A percentile compares a stretch with the other conserved stretches of the same genome.
Evolutionary conservation across 2,888 invertebrate species (phyloP).

Genomic region (Acronicta psi): DNA sequence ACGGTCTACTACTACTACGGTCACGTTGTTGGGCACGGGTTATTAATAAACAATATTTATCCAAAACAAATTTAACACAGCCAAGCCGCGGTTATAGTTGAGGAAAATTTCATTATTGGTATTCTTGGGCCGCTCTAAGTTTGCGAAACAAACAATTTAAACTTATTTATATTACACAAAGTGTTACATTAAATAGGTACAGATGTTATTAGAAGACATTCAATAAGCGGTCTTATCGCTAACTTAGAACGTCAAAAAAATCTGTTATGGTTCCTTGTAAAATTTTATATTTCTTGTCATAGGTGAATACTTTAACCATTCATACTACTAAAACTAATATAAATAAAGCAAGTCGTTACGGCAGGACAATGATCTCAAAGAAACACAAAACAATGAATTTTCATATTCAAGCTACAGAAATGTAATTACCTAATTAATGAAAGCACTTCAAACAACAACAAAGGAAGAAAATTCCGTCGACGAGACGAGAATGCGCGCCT

Average conservation of each 20-base stretch:
- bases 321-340: neutral
- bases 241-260: too few species aligned
- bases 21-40: too few species aligned
- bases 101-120: slow-evolving; percentile 10
- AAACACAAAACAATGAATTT: neutral
- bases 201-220: too few species aligned
- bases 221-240: too few species aligned
- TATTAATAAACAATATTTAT: too few species aligned
- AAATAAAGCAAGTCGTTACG: neutral
- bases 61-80: neutral
- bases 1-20: too few species aligned
- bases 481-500: too few species aligned
- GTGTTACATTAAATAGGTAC: too few species aligned
- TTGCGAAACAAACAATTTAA: slow-evolving; percentile 34
- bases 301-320: too few species aligned
- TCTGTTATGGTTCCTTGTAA: too few species aligned
- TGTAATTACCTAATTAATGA: slow-evolving; percentile 2
- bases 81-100: neutral
- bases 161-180: slow-evolving; percentile 30
- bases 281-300: neutral
- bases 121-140: slow-evolving; percentile 12
- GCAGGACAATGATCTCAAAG: neutral
- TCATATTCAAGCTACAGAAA: neutral
- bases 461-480: neutral
- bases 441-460: slow-evolving; percentile 10